Percentiles rank a stretch among this genome's conserved stretches.
phyloP scores from a whole-genome alignment of 2,888 invertebrate genomes.

The Rhodophaea formosa region DNA sequence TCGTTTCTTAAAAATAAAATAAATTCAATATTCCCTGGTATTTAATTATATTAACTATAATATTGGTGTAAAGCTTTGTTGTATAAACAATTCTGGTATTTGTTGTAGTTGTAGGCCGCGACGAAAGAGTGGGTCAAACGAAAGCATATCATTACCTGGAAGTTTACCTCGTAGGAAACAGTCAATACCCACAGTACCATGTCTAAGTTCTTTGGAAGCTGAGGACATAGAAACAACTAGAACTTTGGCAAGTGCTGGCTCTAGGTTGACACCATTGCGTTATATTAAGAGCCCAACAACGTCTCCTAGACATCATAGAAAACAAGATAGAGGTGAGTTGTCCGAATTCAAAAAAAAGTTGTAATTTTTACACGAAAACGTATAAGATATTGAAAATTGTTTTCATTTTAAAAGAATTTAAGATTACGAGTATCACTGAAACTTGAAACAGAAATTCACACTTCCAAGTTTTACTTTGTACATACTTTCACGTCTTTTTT shows the following conservation, averaged over 20 bases:
- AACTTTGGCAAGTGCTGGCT: slow-evolving; percentile 73
- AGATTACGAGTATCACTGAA: no score
- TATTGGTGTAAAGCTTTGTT: no score
- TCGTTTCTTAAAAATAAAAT: no score
- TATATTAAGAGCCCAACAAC: slow-evolving; percentile 72
- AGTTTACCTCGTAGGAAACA: slow-evolving; percentile 83
- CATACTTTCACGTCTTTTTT: no score
- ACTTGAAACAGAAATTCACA: no score
- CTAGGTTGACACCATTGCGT: slow-evolving; percentile 71
- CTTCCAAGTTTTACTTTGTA: no score
- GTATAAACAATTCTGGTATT: no score
- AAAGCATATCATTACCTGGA: slow-evolving; percentile 84
- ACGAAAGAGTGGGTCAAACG: slow-evolving; percentile 79
- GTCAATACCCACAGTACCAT: slow-evolving; percentile 73
- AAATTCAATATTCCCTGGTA: no score
- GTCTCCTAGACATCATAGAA: slow-evolving; percentile 77
- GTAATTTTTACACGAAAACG: no score
- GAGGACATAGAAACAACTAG: slow-evolving; percentile 74
- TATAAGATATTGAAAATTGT: no score
- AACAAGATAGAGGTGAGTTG: slow-evolving; percentile 60
- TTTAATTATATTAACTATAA: no score
- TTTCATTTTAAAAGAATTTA: no score
- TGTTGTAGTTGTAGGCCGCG: slow-evolving; percentile 52
- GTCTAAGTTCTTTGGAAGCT: slow-evolving; percentile 73
- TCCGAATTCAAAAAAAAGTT: neutral